These are phyloP conservation scores for Stercorarius parasiticus DNA, from an alignment of 2,113 vertebrate genomes.

Conservation along the genomic window DNA sequence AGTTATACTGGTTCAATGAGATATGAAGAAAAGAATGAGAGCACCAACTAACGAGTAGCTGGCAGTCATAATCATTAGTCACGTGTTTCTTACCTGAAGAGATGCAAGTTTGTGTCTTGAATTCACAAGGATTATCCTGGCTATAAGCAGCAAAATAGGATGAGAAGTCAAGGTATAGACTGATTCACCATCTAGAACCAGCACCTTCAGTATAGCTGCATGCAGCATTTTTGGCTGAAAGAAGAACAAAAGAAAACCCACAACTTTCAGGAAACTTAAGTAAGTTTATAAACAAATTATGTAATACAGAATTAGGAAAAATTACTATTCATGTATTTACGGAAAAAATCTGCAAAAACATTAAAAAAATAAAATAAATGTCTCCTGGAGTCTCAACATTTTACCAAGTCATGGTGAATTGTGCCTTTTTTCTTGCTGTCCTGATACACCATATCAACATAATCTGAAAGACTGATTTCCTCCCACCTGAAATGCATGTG, in stretches of 20 bases:
- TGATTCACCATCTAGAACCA: slow-evolving; percentile 90
- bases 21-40: neutral
- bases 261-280: neutral
- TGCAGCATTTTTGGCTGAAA: slow-evolving; percentile 72
- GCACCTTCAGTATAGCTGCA: slow-evolving; percentile 71
- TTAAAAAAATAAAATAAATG: accelerated
- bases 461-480: neutral
- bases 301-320: neutral
- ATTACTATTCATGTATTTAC: neutral
- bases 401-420: neutral
- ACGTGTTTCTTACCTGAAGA: slow-evolving; percentile 81
- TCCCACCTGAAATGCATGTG: neutral
- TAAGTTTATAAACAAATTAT: neutral
- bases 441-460: neutral
- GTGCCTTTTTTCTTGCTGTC: neutral
- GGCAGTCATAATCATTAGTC: neutral
- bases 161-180: slow-evolving; percentile 86
- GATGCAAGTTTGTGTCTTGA: slow-evolving; percentile 77
- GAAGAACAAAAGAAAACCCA: neutral
- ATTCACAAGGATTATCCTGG: slow-evolving; percentile 82
- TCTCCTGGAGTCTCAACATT: neutral
- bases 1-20: neutral
- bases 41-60: neutral
- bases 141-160: slow-evolving; percentile 86
- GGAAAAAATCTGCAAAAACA: neutral